Percentiles rank a stretch among this genome's conserved stretches.
These are phyloP conservation scores for Threskiornis aethiopicus DNA, from an alignment of 2,797 vertebrate species.

Conservation along the genomic window DNA sequence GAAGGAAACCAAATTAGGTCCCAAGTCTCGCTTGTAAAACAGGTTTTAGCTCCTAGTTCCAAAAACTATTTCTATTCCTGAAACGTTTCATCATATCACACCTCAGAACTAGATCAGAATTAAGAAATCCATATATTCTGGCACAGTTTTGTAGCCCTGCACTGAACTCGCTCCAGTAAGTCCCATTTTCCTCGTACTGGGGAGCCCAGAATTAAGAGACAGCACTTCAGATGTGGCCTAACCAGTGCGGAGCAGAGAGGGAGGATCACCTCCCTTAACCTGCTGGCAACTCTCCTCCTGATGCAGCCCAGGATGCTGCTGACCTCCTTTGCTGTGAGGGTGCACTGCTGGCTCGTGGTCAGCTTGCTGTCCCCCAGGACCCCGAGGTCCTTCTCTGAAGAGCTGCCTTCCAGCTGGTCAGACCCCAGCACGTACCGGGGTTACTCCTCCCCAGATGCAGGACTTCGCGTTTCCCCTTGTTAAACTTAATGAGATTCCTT, in stretches of 20 bases:
- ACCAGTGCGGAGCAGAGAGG: background rate
- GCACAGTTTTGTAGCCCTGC: background rate
- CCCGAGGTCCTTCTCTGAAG: background rate
- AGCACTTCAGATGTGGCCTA: background rate
- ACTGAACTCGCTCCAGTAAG: background rate
- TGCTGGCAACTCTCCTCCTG: background rate
- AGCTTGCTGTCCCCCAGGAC: background rate
- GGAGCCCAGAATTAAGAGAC: background rate
- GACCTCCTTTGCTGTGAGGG: background rate
- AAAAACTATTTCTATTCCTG: background rate
- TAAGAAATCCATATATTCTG: background rate
- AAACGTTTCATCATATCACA: background rate
- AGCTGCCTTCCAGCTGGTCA: background rate
- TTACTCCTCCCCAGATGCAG: background rate
- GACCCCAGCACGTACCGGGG: background rate
- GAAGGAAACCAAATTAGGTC: background rate
- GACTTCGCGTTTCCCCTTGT: background rate
- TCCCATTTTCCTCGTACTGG: background rate
- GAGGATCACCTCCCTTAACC: background rate
- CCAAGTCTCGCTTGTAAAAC: background rate
- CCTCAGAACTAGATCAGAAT: background rate
- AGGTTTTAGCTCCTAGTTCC: background rate
- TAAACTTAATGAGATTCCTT: background rate
- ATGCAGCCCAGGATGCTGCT: background rate
- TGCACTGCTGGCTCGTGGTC: background rate